phyloP scores from a whole-genome alignment of 1,140 invertebrate species.

The Brachionus angularis region DNA sequence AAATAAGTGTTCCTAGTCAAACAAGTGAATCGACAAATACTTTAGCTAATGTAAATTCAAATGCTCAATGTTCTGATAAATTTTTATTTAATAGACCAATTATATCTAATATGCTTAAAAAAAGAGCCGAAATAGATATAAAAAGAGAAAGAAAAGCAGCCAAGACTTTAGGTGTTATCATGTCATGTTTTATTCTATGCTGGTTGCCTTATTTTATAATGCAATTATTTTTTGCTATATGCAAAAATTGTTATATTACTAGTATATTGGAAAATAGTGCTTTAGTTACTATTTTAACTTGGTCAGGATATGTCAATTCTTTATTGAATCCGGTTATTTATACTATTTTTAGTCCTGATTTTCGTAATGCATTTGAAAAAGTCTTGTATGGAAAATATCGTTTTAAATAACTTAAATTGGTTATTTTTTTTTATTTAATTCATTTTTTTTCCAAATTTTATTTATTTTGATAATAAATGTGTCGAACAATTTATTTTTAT shows the following conservation, averaged over 20 bases:
- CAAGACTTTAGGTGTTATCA: conserved; percentile 59
- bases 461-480: no score
- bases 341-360: conserved; percentile 57
- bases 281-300: conserved; percentile 44
- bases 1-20: no score
- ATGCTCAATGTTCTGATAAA: no score
- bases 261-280: background rate
- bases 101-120: conserved; percentile 7
- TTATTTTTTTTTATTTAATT: background rate
- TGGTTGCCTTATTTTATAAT: conserved; percentile 58
- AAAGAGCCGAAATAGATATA: conserved; percentile 54
- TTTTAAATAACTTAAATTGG: background rate
- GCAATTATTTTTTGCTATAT: conserved; percentile 53
- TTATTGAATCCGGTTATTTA: conserved; percentile 57
- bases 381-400: conserved; percentile 48
- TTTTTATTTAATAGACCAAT: background rate
- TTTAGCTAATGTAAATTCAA: background rate
- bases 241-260: conserved; percentile 43
- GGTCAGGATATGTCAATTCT: conserved; percentile 57
- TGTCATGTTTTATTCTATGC: conserved; percentile 56
- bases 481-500: no score
- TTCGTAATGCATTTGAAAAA: conserved; percentile 55
- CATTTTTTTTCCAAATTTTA: no score
- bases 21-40: background rate
- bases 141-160: conserved; percentile 60